phyloP scores from a whole-genome alignment of 2,888 invertebrate genomes.

The Atethmia centrago region DNA sequence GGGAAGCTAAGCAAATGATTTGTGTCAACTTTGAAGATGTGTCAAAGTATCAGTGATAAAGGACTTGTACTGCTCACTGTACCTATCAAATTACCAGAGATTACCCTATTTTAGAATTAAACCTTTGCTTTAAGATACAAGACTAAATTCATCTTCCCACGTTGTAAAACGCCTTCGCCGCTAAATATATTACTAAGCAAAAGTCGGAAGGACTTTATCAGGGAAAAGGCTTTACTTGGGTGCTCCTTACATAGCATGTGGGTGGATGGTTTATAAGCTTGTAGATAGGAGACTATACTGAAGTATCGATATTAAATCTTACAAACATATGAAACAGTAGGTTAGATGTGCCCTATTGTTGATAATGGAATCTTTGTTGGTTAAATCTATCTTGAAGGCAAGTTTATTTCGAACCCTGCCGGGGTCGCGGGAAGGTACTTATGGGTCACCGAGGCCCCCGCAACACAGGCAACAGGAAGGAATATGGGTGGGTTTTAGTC shows the following conservation, averaged over 20 bases:
- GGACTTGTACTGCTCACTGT: too few relatives aligned
- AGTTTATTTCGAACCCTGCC: too few relatives aligned
- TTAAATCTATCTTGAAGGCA: too few relatives aligned
- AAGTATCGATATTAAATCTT: constrained; percentile 14
- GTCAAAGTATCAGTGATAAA: too few relatives aligned
- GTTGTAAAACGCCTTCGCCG: constrained; percentile 10
- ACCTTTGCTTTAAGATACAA: background rate
- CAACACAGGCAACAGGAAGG: too few relatives aligned
- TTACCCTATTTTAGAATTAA: background rate
- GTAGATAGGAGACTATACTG: background rate
- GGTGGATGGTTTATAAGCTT: constrained; percentile 31
- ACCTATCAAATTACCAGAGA: too few relatives aligned
- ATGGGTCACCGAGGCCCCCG: too few relatives aligned
- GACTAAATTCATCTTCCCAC: background rate
- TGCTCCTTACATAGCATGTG: constrained; percentile 1
- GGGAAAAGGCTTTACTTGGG: constrained; percentile 14
- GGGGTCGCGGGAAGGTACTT: too few relatives aligned
- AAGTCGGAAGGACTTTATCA: constrained; percentile 29
- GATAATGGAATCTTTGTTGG: background rate
- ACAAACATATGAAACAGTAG: constrained; percentile 1
- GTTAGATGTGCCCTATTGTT: background rate
- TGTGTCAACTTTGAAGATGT: too few relatives aligned
- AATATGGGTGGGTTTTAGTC: too few relatives aligned
- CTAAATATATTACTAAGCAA: constrained; percentile 17
- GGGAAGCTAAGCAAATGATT: too few relatives aligned